phyloP scores from a whole-genome alignment of 2,113 vertebrate genomes.

The Leucoraja erinaceus region DNA sequence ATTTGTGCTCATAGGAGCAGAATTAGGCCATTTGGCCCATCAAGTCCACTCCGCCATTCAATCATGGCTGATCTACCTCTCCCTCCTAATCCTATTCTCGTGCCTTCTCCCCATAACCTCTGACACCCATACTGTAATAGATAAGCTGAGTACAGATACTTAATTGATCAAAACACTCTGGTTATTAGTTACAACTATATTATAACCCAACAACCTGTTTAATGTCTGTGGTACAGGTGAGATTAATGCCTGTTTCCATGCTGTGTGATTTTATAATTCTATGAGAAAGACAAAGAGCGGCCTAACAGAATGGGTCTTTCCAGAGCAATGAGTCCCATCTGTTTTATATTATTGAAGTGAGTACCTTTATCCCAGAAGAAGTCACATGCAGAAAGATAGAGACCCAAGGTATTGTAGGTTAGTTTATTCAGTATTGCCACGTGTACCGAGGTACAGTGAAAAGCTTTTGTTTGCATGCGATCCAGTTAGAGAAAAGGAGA shows the following conservation, averaged over 20 bases:
- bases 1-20: neutral
- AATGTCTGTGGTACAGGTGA: neutral
- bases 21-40: too few species aligned
- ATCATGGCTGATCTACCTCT: too few species aligned
- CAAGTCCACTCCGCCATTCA: too few species aligned
- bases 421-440: too few species aligned
- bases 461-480: too few species aligned
- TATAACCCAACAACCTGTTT: neutral
- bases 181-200: neutral
- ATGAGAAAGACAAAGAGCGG: neutral
- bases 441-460: too few species aligned
- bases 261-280: too few species aligned
- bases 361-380: neutral
- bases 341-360: neutral
- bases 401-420: too few species aligned
- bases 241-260: too few species aligned
- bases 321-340: neutral
- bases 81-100: too few species aligned
- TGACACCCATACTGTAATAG: neutral
- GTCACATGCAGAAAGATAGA: neutral
- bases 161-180: neutral
- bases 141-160: neutral
- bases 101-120: too few species aligned
- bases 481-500: too few species aligned
- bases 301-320: neutral